Evolutionary conservation across 2,113 vertebrate species (phyloP).

Genomic region (Chaetorhynchus papuensis): DNA sequence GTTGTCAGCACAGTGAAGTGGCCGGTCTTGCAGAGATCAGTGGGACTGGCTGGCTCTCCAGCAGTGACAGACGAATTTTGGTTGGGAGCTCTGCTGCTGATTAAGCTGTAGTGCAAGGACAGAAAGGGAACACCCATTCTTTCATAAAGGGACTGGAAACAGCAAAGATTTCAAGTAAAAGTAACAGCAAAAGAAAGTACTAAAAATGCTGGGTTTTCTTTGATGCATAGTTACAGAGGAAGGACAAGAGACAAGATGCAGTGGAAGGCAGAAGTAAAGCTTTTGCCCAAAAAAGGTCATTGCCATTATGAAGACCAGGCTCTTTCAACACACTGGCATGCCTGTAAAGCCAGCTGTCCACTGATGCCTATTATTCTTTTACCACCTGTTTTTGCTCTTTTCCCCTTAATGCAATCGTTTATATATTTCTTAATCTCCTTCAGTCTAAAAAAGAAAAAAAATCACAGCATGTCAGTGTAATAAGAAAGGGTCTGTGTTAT

Average conservation of each 20-base stretch:
- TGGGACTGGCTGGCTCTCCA: background rate
- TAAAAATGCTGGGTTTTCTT: background rate
- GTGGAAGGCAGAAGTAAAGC: background rate
- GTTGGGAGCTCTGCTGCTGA: background rate
- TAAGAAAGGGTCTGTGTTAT: background rate
- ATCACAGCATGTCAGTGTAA: background rate
- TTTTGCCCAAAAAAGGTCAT: background rate
- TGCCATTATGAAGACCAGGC: background rate
- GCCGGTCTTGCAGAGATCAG: background rate
- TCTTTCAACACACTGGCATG: background rate
- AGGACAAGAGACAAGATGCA: background rate
- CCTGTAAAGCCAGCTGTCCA: background rate
- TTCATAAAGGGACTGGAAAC: background rate
- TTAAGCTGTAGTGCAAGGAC: background rate
- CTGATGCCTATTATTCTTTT: background rate
- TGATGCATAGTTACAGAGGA: background rate
- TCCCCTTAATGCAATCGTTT: background rate
- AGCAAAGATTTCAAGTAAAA: background rate
- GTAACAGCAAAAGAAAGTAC: background rate
- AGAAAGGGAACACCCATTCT: background rate
- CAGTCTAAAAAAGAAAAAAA: background rate
- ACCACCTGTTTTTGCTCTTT: background rate
- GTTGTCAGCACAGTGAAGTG: background rate
- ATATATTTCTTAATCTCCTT: background rate
- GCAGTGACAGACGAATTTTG: background rate